Evolutionary conservation across 2,113 vertebrate species (phyloP).

Genomic region (Osmerus eperlanus): DNA sequence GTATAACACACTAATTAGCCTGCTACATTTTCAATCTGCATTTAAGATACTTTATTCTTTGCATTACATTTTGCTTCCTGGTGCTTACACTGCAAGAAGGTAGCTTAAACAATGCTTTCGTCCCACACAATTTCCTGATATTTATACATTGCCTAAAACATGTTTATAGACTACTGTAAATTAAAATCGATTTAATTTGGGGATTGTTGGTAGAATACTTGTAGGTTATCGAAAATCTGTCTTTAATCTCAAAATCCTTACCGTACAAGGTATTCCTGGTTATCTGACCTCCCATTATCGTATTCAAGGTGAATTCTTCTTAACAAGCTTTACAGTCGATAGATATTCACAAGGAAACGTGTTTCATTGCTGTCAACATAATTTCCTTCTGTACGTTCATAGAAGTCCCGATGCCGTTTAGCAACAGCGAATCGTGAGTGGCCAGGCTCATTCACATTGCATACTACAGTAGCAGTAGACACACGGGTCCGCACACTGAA

Average conservation of each 20-base stretch:
- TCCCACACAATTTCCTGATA: too few relatives aligned
- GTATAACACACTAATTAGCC: too few relatives aligned
- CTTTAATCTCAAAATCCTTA: conserved; percentile 62
- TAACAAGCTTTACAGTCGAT: conserved; percentile 44
- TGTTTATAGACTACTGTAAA: too few relatives aligned
- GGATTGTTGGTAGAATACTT: background rate
- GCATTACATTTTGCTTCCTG: too few relatives aligned
- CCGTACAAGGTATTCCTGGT: conserved; percentile 80
- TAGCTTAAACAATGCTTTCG: too few relatives aligned
- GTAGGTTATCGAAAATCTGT: background rate
- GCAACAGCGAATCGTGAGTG: conserved; percentile 14
- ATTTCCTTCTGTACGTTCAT: conserved; percentile 1
- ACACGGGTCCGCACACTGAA: conserved; percentile 6
- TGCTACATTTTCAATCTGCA: too few relatives aligned
- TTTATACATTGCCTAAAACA: too few relatives aligned
- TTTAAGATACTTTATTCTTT: too few relatives aligned
- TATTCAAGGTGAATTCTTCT: conserved; percentile 66
- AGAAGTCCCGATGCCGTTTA: conserved; percentile 9
- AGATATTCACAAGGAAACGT: conserved; percentile 31
- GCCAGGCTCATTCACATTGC: conserved; percentile 30
- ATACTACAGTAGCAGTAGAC: conserved; percentile 8
- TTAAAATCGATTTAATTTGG: background rate
- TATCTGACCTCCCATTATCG: conserved; percentile 85
- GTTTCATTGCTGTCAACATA: conserved; percentile 43
- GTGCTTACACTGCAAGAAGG: too few relatives aligned